Conservation (phyloP, 2,113 vertebrate species). For the Malurus elegans region DNA sequence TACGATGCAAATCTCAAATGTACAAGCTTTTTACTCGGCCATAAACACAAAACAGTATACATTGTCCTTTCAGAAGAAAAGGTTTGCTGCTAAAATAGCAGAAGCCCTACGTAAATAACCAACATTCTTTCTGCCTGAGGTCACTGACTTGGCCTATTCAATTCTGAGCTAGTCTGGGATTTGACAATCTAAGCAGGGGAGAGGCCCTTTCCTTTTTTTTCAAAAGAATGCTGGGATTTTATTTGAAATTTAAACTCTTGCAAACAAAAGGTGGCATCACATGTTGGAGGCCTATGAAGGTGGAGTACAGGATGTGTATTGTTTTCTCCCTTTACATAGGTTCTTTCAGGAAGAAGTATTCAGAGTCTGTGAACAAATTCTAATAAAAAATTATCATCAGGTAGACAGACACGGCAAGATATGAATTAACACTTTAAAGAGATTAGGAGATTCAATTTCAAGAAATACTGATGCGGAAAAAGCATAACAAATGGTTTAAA, state of each 20-base stretch:
- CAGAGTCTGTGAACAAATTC: slow-evolving; percentile 45
- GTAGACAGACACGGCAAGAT: background rate
- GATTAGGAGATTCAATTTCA: background rate
- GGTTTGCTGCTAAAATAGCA: slow-evolving; percentile 78
- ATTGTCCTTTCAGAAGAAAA: slow-evolving; percentile 78
- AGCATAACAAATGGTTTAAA: background rate
- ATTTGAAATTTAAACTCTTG: slow-evolving; percentile 70
- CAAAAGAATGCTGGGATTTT: slow-evolving; percentile 70
- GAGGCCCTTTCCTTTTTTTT: slow-evolving; percentile 63
- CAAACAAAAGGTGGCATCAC: slow-evolving; percentile 71
- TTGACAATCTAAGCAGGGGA: slow-evolving; percentile 72
- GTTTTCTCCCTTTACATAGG: slow-evolving; percentile 63
- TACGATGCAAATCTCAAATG: slow-evolving; percentile 71
- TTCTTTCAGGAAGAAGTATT: slow-evolving; percentile 51
- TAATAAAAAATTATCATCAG: slow-evolving; percentile 41
- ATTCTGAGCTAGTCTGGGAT: slow-evolving; percentile 71
- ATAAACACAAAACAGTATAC: slow-evolving; percentile 76
- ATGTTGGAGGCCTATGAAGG: slow-evolving; percentile 68
- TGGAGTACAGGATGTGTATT: slow-evolving; percentile 68
- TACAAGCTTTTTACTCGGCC: slow-evolving; percentile 76
- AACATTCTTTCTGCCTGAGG: slow-evolving; percentile 92
- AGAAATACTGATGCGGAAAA: background rate
- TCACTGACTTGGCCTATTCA: slow-evolving; percentile 92
- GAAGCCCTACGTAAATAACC: slow-evolving; percentile 86
- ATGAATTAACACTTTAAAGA: background rate